Percentiles rank a stretch among this genome's conserved stretches.
Evolutionary conservation across 2,797 vertebrate species (phyloP).

Genomic region (Danio kyathit): DNA sequence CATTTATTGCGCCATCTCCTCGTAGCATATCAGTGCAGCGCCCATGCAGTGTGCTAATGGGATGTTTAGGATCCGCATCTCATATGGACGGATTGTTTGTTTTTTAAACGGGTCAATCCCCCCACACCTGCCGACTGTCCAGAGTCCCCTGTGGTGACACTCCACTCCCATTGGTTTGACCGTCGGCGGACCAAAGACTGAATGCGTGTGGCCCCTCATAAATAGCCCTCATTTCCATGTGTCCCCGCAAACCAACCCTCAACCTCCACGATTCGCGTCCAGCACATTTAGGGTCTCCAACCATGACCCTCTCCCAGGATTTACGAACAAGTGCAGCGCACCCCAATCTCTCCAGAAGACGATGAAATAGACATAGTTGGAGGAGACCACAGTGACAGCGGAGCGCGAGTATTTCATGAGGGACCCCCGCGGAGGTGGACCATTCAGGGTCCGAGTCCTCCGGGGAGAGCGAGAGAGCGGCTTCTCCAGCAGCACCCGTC

Average conservation of each 20-base stretch:
- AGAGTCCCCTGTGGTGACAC: slow-evolving; percentile 70
- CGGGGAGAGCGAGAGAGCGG: slow-evolving; percentile 72
- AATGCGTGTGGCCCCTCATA: slow-evolving; percentile 68
- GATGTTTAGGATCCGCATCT: slow-evolving; percentile 45
- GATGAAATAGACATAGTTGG: slow-evolving; percentile 78
- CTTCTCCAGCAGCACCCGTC: slow-evolving; percentile 67
- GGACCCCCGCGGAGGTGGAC: slow-evolving; percentile 61
- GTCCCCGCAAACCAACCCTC: slow-evolving; percentile 50
- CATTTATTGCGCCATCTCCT: not conserved
- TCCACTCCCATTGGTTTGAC: slow-evolving; percentile 79
- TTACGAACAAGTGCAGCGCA: slow-evolving; percentile 67
- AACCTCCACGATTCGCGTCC: slow-evolving; percentile 20
- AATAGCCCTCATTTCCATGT: slow-evolving; percentile 68
- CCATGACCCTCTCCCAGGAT: slow-evolving; percentile 79
- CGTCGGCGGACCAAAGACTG: slow-evolving; percentile 70
- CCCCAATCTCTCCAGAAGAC: slow-evolving; percentile 66
- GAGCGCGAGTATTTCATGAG: slow-evolving; percentile 49
- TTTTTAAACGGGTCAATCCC: slow-evolving; percentile 49
- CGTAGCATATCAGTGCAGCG: not conserved
- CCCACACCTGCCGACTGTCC: slow-evolving; percentile 62
- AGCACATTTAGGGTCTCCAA: slow-evolving; percentile 20
- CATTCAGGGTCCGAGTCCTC: slow-evolving; percentile 74
- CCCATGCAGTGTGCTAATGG: not conserved
- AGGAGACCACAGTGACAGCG: slow-evolving; percentile 66
- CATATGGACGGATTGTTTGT: slow-evolving; percentile 20